These are phyloP conservation scores for Microtus pennsylvanicus DNA, from an alignment of 2,113 vertebrate genomes.

Conservation along the genomic window DNA sequence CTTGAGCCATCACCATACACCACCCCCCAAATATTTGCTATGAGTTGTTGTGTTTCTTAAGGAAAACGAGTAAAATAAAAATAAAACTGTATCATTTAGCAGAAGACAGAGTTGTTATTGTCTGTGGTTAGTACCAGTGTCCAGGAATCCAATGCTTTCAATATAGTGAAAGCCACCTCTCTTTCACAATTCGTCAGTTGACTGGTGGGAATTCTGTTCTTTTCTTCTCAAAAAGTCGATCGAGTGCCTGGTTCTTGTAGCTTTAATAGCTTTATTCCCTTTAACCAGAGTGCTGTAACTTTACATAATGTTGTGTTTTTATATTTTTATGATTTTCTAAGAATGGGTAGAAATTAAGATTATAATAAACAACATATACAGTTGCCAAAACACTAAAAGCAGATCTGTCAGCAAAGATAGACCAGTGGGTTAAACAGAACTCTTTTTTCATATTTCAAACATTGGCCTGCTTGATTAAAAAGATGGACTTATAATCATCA, in stretches of 20 bases:
- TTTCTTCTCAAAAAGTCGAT: background rate
- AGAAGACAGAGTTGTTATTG: background rate
- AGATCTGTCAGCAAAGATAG: background rate
- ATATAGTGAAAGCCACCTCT: background rate
- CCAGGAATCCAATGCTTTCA: background rate
- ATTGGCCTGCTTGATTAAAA: conserved; percentile 13
- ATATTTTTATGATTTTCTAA: background rate
- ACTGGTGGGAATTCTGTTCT: background rate
- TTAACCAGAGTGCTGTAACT: background rate
- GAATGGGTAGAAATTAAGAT: background rate
- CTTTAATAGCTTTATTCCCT: background rate
- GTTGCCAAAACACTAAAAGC: background rate
- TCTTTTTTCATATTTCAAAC: background rate
- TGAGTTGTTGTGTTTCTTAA: background rate
- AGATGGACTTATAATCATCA: background rate
- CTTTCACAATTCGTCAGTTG: background rate
- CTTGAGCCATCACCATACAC: background rate
- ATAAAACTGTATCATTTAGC: background rate
- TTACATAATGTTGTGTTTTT: background rate
- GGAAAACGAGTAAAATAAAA: background rate
- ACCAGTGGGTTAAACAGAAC: background rate
- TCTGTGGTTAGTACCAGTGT: background rate
- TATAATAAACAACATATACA: background rate
- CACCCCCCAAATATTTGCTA: background rate
- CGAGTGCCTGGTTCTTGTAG: background rate